A percentile compares a stretch with the other conserved stretches of the same genome.
These are phyloP conservation scores for Cantharis rustica DNA, from an alignment of 2,888 invertebrate genomes.

Conservation along the genomic window DNA sequence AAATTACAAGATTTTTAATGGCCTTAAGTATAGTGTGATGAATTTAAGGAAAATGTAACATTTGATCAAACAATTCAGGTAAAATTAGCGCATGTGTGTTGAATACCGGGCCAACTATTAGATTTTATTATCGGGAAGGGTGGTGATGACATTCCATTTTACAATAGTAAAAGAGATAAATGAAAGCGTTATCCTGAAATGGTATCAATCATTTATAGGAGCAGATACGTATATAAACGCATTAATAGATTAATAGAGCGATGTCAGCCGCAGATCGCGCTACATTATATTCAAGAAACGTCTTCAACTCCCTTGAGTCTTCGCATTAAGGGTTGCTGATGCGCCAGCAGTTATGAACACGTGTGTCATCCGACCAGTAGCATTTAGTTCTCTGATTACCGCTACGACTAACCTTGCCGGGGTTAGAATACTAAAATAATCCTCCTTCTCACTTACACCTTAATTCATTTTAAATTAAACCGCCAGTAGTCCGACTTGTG, in stretches of 20 bases:
- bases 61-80: background rate
- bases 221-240: conserved; percentile 12
- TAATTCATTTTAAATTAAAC: conserved; percentile 31
- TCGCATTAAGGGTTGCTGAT: conserved; percentile 44
- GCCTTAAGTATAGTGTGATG: background rate
- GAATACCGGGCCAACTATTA: background rate
- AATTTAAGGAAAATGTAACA: background rate
- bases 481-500: background rate
- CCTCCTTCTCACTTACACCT: conserved; percentile 31
- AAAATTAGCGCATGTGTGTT: background rate
- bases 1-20: conserved; percentile 12
- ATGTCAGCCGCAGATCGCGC: conserved; percentile 34
- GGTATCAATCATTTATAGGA: conserved; percentile 1
- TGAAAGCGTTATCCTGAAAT: conserved; percentile 5
- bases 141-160: conserved; percentile 1
- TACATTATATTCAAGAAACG: conserved; percentile 43
- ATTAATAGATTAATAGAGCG: conserved; percentile 49
- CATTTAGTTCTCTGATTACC: conserved; percentile 51
- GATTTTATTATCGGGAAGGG: background rate
- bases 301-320: conserved; percentile 40
- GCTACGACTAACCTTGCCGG: conserved; percentile 43
- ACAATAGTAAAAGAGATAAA: conserved; percentile 10
- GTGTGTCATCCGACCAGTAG: conserved; percentile 44
- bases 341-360: conserved; percentile 49
- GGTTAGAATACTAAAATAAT: conserved; percentile 42